Evolutionary conservation across 2,888 invertebrate species (phyloP).

Genomic region (Leucophenga maculata): DNA sequence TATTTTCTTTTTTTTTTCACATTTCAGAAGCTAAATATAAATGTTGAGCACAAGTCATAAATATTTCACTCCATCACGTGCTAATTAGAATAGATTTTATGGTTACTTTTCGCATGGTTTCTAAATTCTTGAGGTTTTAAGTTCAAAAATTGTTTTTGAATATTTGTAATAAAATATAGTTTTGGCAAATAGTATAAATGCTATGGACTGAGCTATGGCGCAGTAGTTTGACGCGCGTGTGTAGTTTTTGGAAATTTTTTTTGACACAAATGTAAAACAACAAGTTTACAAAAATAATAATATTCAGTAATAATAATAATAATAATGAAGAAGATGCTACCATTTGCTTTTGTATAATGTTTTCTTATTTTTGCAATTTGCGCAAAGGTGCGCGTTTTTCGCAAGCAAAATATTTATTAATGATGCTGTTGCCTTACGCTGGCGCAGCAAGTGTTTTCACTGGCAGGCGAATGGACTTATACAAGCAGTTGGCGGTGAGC

Average conservation of each 20-base stretch:
- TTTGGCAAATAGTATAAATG: too few relatives aligned
- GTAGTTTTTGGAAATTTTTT: too few relatives aligned
- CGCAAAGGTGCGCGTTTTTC: neutral
- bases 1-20: neutral
- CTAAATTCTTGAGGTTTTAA: neutral
- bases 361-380: neutral
- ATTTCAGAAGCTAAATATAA: slow-evolving; percentile 13
- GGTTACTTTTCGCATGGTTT: slow-evolving; percentile 45
- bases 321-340: too few relatives aligned
- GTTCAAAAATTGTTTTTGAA: too few relatives aligned
- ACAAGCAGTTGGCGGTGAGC: neutral
- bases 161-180: too few relatives aligned
- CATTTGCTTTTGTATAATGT: too few relatives aligned
- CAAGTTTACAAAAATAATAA: too few relatives aligned
- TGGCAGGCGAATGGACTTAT: neutral
- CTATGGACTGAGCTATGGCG: too few relatives aligned
- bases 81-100: slow-evolving; percentile 40
- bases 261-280: too few relatives aligned
- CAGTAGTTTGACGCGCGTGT: too few relatives aligned
- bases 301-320: too few relatives aligned
- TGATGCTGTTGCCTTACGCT: slow-evolving; percentile 4
- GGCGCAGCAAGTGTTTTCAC: too few relatives aligned
- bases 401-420: slow-evolving; percentile 8
- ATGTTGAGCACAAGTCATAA: slow-evolving; percentile 37
- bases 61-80: slow-evolving; percentile 54